Conservation (phyloP, 2,113 vertebrate genomes). For the Phycodurus eques region DNA sequence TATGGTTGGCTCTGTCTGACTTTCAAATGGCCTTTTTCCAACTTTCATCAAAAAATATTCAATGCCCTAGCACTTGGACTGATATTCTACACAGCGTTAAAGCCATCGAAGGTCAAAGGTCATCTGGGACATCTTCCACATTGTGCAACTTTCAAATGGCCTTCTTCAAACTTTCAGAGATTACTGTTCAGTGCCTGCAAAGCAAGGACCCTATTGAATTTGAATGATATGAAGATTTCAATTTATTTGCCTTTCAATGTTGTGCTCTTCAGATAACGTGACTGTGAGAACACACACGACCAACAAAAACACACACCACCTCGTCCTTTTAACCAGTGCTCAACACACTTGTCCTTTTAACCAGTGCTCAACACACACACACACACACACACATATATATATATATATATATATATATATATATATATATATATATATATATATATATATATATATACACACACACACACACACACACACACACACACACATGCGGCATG, state of each 20-base stretch:
- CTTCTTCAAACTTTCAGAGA: neutral
- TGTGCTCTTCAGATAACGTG: neutral
- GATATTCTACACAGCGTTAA: neutral
- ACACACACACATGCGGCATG: neutral
- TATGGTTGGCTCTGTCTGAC: neutral
- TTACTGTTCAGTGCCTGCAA: neutral
- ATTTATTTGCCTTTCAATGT: conserved; percentile 2
- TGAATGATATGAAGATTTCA: neutral
- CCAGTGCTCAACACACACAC: neutral
- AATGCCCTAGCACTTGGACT: neutral
- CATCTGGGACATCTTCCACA: neutral
- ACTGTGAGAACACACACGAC: neutral
- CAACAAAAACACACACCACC: conserved; percentile 3
- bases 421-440: too few relatives aligned
- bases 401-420: too few relatives aligned
- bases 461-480: neutral
- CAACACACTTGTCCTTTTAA: conserved; percentile 3
- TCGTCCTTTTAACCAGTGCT: conserved; percentile 3
- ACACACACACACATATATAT: neutral
- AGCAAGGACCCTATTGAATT: neutral
- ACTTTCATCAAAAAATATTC: neutral
- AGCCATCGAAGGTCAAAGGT: neutral
- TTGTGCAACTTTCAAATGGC: conserved; percentile 1
- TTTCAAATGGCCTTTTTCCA: neutral
- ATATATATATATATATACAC: neutral